A percentile compares a stretch with the other conserved stretches of the same genome.
Evolutionary conservation across 2,797 vertebrate species (phyloP).

Genomic region (Botia almorhae): DNA sequence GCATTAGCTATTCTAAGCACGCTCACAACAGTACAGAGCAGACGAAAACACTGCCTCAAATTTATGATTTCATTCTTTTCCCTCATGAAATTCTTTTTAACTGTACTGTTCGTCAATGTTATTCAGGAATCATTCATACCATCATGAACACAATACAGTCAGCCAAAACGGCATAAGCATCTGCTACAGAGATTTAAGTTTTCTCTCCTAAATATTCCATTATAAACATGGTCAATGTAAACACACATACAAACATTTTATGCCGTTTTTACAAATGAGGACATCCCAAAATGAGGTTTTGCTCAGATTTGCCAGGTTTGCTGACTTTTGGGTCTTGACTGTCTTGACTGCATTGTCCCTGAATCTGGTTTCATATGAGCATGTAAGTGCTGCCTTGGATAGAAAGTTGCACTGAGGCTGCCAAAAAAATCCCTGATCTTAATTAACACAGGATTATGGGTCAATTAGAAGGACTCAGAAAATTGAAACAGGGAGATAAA

Average conservation of each 20-base stretch:
- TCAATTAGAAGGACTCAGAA: conserved; percentile 64
- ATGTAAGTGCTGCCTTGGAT: conserved; percentile 25
- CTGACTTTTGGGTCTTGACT: no score
- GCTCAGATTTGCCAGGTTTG: no score
- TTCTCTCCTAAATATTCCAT: background rate
- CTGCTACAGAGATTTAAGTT: background rate
- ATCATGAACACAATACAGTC: conserved; percentile 41
- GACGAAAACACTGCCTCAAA: conserved; percentile 64
- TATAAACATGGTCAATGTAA: background rate
- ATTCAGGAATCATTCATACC: conserved; percentile 55
- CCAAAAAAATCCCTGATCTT: conserved; percentile 55
- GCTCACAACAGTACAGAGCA: conserved; percentile 40
- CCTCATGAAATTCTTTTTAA: conserved; percentile 71
- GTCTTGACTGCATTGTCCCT: background rate
- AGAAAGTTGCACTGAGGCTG: conserved; percentile 49
- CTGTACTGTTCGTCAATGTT: conserved; percentile 62
- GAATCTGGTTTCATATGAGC: conserved; percentile 46
- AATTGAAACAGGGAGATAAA: conserved; percentile 60
- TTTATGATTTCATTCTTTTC: conserved; percentile 67
- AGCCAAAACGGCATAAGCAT: conserved; percentile 7
- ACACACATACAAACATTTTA: no score
- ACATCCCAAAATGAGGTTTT: no score
- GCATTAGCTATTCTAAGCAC: conserved; percentile 68
- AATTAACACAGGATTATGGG: conserved; percentile 65
- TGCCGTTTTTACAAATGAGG: no score